Percentiles rank a stretch among this genome's conserved stretches.
Conservation (phyloP, 2,797 vertebrate genomes). For the Sebastes nivosus region DNA sequence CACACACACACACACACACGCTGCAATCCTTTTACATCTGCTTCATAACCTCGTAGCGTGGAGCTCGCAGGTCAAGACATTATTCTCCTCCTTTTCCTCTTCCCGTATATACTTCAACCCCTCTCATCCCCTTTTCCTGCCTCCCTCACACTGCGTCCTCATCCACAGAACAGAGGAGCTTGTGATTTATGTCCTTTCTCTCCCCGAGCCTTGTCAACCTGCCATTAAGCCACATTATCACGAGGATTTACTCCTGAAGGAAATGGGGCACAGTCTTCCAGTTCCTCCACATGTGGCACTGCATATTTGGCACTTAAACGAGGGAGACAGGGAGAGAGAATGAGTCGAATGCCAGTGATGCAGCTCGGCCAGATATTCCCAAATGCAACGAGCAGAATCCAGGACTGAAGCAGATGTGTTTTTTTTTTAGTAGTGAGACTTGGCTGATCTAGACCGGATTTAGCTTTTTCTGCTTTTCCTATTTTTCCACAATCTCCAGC, state of each 20-base stretch:
- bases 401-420: conserved; percentile 25
- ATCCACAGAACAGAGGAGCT: conserved; percentile 25
- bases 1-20: neutral
- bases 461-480: conserved; percentile 37
- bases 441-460: conserved; percentile 2
- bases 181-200: conserved; percentile 44
- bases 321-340: conserved; percentile 10
- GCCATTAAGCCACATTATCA: conserved; percentile 55
- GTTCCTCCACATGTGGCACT: conserved; percentile 57
- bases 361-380: conserved; percentile 46
- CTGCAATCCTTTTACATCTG: conserved; percentile 16
- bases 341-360: conserved; percentile 20
- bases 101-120: conserved; percentile 50
- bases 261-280: conserved; percentile 45
- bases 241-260: conserved; percentile 62
- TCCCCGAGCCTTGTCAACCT: conserved; percentile 44
- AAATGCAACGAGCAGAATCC: conserved; percentile 48
- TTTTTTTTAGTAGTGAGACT: conserved; percentile 29
- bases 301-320: conserved; percentile 39
- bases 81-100: conserved; percentile 36
- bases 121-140: conserved; percentile 16
- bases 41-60: conserved; percentile 1
- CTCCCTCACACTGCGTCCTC: conserved; percentile 12
- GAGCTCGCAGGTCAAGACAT: conserved; percentile 35
- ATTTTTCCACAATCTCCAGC: conserved; percentile 45